Base-by-base conservation (phyloP, 2,113 vertebrate species). In the Sinocyclocheilus anshuiensis region DNA sequence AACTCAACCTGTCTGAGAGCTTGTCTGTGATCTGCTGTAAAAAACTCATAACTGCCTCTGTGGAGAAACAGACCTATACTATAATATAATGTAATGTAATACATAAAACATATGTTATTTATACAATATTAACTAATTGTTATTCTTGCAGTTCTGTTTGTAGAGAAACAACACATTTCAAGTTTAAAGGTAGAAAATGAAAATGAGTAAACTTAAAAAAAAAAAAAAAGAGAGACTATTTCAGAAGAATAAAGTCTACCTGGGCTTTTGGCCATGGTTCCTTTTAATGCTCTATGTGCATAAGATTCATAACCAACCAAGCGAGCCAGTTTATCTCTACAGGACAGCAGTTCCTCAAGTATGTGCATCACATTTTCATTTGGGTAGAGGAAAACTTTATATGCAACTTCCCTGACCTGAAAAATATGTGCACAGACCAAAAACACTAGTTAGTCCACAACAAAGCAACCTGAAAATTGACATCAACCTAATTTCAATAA, bases 391-490 rank as follows among this genome's bases (percentile, higher is more conserved):
- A 97, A 99, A 89, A 99, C 93, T 93, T 96, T 97, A 91, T 98
- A 99, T 79, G 98, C 98, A 22, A 96, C 97, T 93, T 99, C 98
- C 87, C 98, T 94, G 7, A 99, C 95, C 98, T 99, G 24, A 76
- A 83, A 26, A 57, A 53, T 1, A 83, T 0, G 78, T n/a, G 42
- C 18, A 84, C 29, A 65, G 4, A 50, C 55, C 4, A 26, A 65
- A 67, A 48, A 53, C n/a, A 48, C 4, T 24, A 16, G 20, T 45
- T n/a, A 36, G 36, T 16, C 24, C 7, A 77, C 48, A 75, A 42
- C 0, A 48, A 48, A 75, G 22, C 11, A 13, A 75, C 72, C 42
- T 16, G 0, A 69, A 67, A 6, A 29, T 1, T 1, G 0, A 50
- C 48, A 50, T 13, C 48, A 50, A 55, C 6, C 53, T 55, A 20